Conservation (phyloP, 1,140 invertebrate species). For the Ctenoplectra terminalis region DNA sequence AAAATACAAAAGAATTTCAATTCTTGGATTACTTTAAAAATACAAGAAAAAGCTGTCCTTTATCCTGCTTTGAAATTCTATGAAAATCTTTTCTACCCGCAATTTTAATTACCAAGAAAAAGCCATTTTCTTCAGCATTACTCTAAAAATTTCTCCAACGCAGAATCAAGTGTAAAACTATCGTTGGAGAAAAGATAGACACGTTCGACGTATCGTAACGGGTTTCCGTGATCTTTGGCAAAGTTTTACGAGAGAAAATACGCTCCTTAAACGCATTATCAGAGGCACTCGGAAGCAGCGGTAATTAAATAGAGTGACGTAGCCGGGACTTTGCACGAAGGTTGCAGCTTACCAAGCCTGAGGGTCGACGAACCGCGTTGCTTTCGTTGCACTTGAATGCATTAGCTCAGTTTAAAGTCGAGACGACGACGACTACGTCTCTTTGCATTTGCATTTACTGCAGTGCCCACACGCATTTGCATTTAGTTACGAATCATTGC, state of each 20-base stretch:
- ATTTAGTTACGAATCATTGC: conserved; percentile 67
- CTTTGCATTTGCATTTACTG: conserved; percentile 67
- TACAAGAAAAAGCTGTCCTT: too few relatives aligned
- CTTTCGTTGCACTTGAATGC: conserved; percentile 66
- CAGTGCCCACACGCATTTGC: conserved; percentile 65
- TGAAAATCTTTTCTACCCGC: too few relatives aligned
- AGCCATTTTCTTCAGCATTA: neutral
- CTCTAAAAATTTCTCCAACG: neutral
- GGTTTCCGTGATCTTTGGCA: conserved; percentile 8
- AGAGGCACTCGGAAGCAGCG: conserved; percentile 48
- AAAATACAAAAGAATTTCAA: too few relatives aligned
- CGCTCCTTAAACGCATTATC: conserved; percentile 38
- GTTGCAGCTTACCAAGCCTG: conserved; percentile 30
- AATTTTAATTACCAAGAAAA: neutral
- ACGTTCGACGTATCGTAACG: conserved; percentile 21
- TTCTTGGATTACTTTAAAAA: too few relatives aligned
- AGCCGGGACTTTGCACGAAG: conserved; percentile 60
- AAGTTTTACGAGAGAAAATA: conserved; percentile 36
- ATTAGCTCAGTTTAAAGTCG: conserved; percentile 65
- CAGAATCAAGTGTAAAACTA: neutral
- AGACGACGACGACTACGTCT: conserved; percentile 56
- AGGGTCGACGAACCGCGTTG: conserved; percentile 62
- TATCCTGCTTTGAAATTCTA: too few relatives aligned
- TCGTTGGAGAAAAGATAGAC: neutral
- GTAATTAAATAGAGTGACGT: conserved; percentile 66